A percentile compares a stretch with the other conserved stretches of the same genome.
phyloP scores from a whole-genome alignment of 2,888 invertebrate species.

The Eupeodes latifasciatus region DNA sequence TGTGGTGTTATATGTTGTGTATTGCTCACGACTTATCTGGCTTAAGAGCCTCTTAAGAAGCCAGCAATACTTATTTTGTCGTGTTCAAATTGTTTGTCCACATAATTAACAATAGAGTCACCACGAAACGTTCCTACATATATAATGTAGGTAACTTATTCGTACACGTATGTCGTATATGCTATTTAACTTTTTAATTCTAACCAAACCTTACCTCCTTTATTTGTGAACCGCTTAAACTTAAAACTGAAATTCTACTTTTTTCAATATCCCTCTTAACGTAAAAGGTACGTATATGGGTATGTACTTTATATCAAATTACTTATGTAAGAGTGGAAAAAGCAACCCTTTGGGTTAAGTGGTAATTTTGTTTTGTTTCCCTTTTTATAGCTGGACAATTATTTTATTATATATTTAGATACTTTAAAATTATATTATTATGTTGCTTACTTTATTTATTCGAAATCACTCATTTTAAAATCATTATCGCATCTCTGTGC shows the following conservation, averaged over 20 bases:
- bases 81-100: conserved; percentile 20
- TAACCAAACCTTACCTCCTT: background rate
- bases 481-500: too few species aligned
- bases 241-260: background rate
- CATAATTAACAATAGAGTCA: conserved; percentile 9
- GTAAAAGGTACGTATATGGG: background rate
- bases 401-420: background rate
- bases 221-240: background rate
- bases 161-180: background rate
- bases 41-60: conserved; percentile 27
- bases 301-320: background rate
- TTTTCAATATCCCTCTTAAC: background rate
- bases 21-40: conserved; percentile 46
- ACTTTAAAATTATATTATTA: background rate
- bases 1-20: conserved; percentile 38
- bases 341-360: conserved; percentile 19
- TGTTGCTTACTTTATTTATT: too few species aligned
- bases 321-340: background rate
- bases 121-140: background rate
- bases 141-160: background rate
- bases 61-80: conserved; percentile 3
- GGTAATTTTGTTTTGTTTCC: background rate
- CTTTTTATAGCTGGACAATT: background rate
- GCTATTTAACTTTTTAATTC: background rate
- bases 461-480: too few species aligned